phyloP scores from a whole-genome alignment of 2,888 invertebrate species.

The Erynnis tages region DNA sequence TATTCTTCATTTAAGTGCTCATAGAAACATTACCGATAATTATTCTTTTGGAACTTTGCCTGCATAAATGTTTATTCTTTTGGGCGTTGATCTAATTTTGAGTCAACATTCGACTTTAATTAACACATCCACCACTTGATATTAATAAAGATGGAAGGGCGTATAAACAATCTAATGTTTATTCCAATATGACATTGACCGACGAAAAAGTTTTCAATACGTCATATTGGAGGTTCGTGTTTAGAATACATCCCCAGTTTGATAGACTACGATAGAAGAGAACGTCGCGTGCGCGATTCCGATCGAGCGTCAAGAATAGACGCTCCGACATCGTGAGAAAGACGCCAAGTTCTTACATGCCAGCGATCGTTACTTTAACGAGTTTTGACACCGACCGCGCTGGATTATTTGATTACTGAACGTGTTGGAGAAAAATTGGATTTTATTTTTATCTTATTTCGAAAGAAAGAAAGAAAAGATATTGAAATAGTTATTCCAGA shows the following conservation, averaged over 20 bases:
- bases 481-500: too few species aligned
- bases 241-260: neutral
- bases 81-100: neutral
- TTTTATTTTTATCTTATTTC: too few species aligned
- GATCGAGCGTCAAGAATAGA: slow-evolving; percentile 1
- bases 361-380: neutral
- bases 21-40: too few species aligned
- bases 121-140: neutral
- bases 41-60: slow-evolving; percentile 1
- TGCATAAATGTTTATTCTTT: slow-evolving; percentile 5
- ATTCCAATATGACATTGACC: slow-evolving; percentile 1
- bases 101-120: neutral
- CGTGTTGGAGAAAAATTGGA: neutral
- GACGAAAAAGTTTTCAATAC: too few species aligned
- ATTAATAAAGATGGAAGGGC: neutral
- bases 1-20: too few species aligned
- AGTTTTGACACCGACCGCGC: neutral
- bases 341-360: slow-evolving; percentile 1
- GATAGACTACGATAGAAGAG: neutral
- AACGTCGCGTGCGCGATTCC: slow-evolving; percentile 12
- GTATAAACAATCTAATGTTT: neutral
- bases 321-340: neutral
- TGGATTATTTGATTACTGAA: neutral
- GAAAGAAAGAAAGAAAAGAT: too few species aligned
- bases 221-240: too few species aligned